Evolutionary conservation across 2,113 vertebrate genomes (phyloP), one percentile per base, ranked within the genome.

Genomic region (Clarias gariepinus): DNA sequence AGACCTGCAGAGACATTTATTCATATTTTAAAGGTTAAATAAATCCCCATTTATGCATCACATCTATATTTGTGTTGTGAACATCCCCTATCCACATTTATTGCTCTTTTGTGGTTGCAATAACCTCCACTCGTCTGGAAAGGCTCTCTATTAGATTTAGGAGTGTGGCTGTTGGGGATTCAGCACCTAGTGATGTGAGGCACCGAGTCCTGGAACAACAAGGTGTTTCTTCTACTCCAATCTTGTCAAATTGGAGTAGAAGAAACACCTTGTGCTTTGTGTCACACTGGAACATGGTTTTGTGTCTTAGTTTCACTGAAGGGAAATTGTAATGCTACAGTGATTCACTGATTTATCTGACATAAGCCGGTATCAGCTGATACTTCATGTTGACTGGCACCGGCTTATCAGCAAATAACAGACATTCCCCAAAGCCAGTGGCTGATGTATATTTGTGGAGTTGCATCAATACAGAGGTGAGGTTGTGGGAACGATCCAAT

Each of bases 1-100:
- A 96, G 94, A 80, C 95, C 95, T 96, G 86, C 58, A 80, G 28
- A 80, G 55, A 60, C 4, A 4, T 60, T 58, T 10, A 33, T 55
- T 28, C 52, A 9, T 58, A 80, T 55, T 52, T 7, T n/a, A n/a
- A 77, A 55, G n/a, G 47, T 52, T 52, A 55, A 55, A 77, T 28
- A 79, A 57, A 30, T 8, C 57, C 4, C 23, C 7, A 77, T 25
- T 41, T 23, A 76, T n/a, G 23, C 41, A 57, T 78, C n/a, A 30
- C 33, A 18, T n/a, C 76, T 2, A 77, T 55, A 30, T 78, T n/a
- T 57, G n/a, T 25, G 18, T 57, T 53, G 28, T 57, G n/a, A 4
- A 78, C 16, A 55, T 57, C 16, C 16, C 15, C 1, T 57, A 30
- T 58, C 16, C 47, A n/a, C 10, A n/a, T 53, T 25, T 76, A 52